A percentile compares a stretch with the other conserved stretches of the same genome.
phyloP scores from a whole-genome alignment of 2,888 invertebrate species.

The Calameuta pallipes region DNA sequence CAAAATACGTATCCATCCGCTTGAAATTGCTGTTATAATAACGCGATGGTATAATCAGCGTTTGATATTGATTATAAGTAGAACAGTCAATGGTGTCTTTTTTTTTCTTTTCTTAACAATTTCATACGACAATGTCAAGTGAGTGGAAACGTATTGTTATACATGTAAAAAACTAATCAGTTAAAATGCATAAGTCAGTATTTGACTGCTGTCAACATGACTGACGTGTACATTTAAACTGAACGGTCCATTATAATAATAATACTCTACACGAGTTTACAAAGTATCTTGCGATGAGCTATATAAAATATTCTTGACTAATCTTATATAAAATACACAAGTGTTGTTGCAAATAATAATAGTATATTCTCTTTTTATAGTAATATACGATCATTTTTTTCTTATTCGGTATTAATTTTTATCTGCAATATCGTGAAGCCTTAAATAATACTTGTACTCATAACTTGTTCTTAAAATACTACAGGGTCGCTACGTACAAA shows the following conservation, averaged over 20 bases:
- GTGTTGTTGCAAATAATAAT: slow-evolving; percentile 2
- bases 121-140: not conserved
- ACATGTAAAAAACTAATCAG: not conserved
- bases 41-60: not conserved
- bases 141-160: not conserved
- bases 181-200: not conserved
- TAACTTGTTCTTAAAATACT: not conserved
- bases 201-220: not conserved
- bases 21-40: not conserved
- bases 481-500: not conserved
- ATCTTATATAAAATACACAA: slow-evolving; percentile 4
- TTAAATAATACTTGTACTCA: slow-evolving; percentile 6
- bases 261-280: not conserved
- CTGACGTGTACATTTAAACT: not conserved
- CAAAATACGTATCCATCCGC: not conserved
- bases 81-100: not conserved
- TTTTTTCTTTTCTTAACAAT: not conserved
- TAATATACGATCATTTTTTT: not conserved
- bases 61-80: not conserved
- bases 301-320: not conserved
- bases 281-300: not conserved
- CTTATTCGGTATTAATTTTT: not conserved
- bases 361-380: not conserved
- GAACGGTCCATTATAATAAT: not conserved
- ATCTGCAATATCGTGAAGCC: not conserved